These are phyloP conservation scores for Xenopus petersii DNA, from an alignment of 2,797 vertebrate species.

Conservation along the genomic window DNA sequence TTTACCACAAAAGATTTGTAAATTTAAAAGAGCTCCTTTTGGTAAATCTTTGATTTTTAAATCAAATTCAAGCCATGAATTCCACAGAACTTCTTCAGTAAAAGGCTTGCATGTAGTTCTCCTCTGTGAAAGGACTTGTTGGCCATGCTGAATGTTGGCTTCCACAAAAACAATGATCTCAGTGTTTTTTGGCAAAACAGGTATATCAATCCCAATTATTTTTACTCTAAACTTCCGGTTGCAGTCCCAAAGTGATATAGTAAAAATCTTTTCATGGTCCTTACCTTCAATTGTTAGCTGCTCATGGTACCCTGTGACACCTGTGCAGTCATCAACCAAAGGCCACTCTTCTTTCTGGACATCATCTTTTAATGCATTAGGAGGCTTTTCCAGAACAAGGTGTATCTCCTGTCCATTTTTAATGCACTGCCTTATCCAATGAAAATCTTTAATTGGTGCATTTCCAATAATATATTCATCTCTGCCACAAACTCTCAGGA, in stretches of 20 bases:
- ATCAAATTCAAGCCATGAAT: conserved; percentile 91
- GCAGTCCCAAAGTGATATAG: conserved; percentile 96
- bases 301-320: conserved; percentile 90
- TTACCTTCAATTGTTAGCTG: conserved; percentile 92
- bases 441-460: conserved; percentile 84
- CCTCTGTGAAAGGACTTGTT: conserved; percentile 89
- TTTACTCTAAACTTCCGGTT: conserved; percentile 93
- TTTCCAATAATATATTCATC: conserved; percentile 91
- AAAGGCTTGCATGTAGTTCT: conserved; percentile 86
- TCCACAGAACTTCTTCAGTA: conserved; percentile 94
- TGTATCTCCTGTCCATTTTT: conserved; percentile 94
- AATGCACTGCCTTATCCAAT: conserved; percentile 92
- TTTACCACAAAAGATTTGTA: conserved; percentile 91
- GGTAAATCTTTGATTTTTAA: conserved; percentile 94
- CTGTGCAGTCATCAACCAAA: conserved; percentile 93
- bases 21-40: conserved; percentile 88
- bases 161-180: conserved; percentile 91
- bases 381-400: conserved; percentile 81
- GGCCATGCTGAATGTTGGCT: conserved; percentile 93
- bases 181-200: conserved; percentile 80
- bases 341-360: conserved; percentile 96
- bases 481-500: conserved; percentile 89
- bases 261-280: conserved; percentile 92
- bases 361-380: conserved; percentile 76
- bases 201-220: conserved; percentile 91